Percentiles rank a stretch among this genome's conserved stretches.
Conservation (phyloP, 2,113 vertebrate species). For the Pipra filicauda region DNA sequence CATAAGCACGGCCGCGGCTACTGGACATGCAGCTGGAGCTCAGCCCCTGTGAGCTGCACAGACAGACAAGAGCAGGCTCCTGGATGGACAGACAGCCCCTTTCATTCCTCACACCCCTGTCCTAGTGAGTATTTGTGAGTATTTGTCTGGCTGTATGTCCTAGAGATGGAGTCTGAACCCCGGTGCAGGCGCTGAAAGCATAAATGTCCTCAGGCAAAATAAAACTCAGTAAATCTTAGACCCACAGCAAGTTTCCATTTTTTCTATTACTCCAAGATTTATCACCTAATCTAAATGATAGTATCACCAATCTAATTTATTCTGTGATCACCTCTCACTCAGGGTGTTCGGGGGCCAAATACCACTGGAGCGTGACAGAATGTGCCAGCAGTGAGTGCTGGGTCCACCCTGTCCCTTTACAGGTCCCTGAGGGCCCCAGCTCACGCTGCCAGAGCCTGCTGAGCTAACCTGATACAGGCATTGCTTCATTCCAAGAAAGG, state of each 20-base stretch:
- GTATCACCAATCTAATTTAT: background rate
- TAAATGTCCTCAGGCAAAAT: background rate
- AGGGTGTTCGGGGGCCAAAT: background rate
- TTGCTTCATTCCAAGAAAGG: conserved; percentile 19
- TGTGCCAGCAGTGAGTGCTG: background rate
- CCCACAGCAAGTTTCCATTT: background rate
- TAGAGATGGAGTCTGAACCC: background rate
- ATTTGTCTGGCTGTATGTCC: background rate
- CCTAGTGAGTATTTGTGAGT: background rate
- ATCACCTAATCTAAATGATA: background rate
- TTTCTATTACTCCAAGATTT: background rate
- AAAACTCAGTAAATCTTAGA: background rate
- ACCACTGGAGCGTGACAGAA: background rate
- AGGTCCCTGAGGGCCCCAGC: background rate
- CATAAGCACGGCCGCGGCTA: background rate
- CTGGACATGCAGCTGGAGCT: background rate
- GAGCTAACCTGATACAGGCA: conserved; percentile 41
- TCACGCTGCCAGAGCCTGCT: background rate
- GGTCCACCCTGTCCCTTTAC: background rate
- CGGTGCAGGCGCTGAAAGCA: background rate
- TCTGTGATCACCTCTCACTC: background rate
- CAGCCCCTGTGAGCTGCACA: background rate
- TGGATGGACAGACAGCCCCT: background rate
- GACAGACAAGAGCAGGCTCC: background rate
- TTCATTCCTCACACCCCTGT: background rate